These are phyloP conservation scores for Apodemia hepburni DNA, from an alignment of 2,888 invertebrate species.

Conservation along the genomic window DNA sequence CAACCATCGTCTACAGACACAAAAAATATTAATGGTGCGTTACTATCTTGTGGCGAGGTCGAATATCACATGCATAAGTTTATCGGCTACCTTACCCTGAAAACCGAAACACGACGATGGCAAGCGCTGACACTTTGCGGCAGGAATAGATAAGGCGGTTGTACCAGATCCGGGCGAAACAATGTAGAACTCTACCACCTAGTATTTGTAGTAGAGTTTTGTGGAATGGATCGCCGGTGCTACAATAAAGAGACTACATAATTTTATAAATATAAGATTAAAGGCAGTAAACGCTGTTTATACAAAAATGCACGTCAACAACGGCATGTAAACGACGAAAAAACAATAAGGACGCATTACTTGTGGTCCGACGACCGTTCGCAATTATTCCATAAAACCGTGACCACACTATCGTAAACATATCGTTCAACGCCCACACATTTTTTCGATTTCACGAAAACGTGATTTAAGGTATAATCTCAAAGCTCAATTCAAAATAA, in stretches of 20 bases:
- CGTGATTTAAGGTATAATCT: constrained; percentile 31
- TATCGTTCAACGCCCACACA: constrained; percentile 28
- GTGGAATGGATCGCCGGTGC: neutral
- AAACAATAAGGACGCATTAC: constrained; percentile 27
- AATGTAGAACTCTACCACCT: too few relatives aligned
- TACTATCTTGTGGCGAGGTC: too few relatives aligned
- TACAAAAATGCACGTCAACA: constrained; percentile 12
- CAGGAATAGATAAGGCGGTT: too few relatives aligned
- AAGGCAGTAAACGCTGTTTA: constrained; percentile 1
- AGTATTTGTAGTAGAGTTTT: too few relatives aligned
- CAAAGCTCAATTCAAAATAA: constrained; percentile 33
- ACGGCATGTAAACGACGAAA: constrained; percentile 15
- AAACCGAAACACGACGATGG: too few relatives aligned
- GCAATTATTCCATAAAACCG: constrained; percentile 28
- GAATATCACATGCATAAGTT: too few relatives aligned
- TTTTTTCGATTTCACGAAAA: constrained; percentile 30
- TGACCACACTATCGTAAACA: constrained; percentile 31
- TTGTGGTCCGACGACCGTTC: constrained; percentile 30
- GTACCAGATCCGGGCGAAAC: too few relatives aligned
- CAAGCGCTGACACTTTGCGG: too few relatives aligned
- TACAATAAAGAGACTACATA: neutral
- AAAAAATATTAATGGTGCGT: too few relatives aligned
- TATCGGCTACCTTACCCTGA: too few relatives aligned
- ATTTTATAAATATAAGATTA: constrained; percentile 4
- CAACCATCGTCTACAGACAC: too few relatives aligned